Evolutionary conservation across 2,797 vertebrate genomes (phyloP), one percentile per base, ranked within the genome.

Genomic region (Ciconia nigra): DNA sequence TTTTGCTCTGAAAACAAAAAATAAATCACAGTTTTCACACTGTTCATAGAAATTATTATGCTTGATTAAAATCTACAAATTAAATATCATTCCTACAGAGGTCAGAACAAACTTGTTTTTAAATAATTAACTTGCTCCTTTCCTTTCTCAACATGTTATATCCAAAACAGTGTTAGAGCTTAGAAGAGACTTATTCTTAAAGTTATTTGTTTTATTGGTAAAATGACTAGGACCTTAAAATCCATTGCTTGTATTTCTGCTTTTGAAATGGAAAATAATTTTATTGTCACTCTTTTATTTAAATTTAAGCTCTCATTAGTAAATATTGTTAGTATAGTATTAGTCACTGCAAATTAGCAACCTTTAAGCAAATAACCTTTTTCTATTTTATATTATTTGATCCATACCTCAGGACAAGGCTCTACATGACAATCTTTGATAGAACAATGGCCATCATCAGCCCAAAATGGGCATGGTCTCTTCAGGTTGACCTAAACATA

Each of bases 371-470:
- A 54, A 83, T 28, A 31, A 12, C 22, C 8, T 61, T 92, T 72
- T 73, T 31, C 28, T 39, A 77, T 77, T 80, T 66, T 20, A 20
- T 31, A 74, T 83, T 70, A 87, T 79, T 95, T 66, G 31, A 93
- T 67, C 69, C 98, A 98, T 98, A 99, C 99, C 99, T 99, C 99
- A 63, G 99, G 99, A 93, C 99, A 99, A 55, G 99, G 98, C 90
- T 99, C 99, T 96, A 99, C 99, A 13, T 99, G 99, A 93, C 99
- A 99, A 89, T 99, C 99, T 97, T 99, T 99, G 96, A 99, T 99
- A 96, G 99, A 98, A 92, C 99, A 99, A 33, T 99, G 99, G 84
- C 99, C 98, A 73, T 99, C 99, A 12, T 99, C 99, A 7, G 98
- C 98, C 99, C 99, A 99, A 98, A 99, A 99, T 1, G 99, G 99